Base-by-base conservation (phyloP, 2,113 vertebrate species). In the Arenaria interpres region DNA sequence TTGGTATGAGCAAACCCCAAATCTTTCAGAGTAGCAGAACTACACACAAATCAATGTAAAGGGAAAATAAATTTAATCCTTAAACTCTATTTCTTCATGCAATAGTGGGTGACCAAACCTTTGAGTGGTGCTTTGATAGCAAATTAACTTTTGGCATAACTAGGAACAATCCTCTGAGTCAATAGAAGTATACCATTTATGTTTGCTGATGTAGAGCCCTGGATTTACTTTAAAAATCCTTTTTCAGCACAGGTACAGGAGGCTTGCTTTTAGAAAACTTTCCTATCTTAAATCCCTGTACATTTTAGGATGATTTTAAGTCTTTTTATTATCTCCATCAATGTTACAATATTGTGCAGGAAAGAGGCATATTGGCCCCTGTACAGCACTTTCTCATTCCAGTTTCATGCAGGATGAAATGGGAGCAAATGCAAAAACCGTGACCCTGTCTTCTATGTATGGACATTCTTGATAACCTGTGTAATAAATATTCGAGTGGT, bases 81-180 rank as follows among this genome's bases (percentile, higher is more conserved):
- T 82, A 85, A 81, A 77, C 41, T 79, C 23, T 1, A 32, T 73
- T 90, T 87, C 24, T 80, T 73, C 30, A 45, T 85, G 74, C 57
- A 88, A 20, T 67, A 67, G 59, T 74, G 14, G 50, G 50, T 76
- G 35, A 91, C 76, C 43, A 93, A 89, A 81, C 28, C 37, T 86
- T 67, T 83, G n/a, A 82, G 64, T 33, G 13, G 13, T 74, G 35
- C 54, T 72, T 81, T 78, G 90, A 69, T 60, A 17, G 72, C 43
- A 81, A 91, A 95, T 85, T 93, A 86, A 81, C 71, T 95, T 93
- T 62, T 93, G 37, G 41, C 28, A 46, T 60, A 89, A 87, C 35
- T n/a, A 81, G 32, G 24, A 93, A 51, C 20, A 69, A 72, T 45
- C 71, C 5, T 86, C 33, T 5, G 3, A 66, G 24, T 84, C 56